A percentile compares a stretch with the other conserved stretches of the same genome.
These are phyloP conservation scores for Melieria crassipennis DNA, from an alignment of 2,888 invertebrate genomes.

Conservation along the genomic window DNA sequence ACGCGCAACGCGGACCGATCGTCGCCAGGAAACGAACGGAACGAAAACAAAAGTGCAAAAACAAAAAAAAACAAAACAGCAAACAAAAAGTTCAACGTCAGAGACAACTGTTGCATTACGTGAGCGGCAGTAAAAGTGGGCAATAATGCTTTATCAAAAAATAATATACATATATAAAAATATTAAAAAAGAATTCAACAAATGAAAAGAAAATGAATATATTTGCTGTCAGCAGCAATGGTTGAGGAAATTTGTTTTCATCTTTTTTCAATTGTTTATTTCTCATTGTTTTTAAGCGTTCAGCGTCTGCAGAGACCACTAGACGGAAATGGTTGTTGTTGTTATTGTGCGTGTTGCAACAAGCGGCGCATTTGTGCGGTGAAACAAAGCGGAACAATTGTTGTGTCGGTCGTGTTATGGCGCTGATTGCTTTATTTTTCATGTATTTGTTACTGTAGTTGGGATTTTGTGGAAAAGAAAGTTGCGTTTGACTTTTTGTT, in stretches of 20 bases:
- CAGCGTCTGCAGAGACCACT: no score
- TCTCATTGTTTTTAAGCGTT: no score
- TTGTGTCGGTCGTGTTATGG: not conserved
- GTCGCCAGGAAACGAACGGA: slow-evolving; percentile 8
- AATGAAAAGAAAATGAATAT: no score
- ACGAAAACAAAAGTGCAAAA: slow-evolving; percentile 31
- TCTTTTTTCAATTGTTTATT: no score
- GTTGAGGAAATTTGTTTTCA: no score
- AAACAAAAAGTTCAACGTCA: not conserved
- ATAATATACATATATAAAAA: no score
- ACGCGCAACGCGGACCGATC: slow-evolving; percentile 14
- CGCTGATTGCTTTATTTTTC: not conserved
- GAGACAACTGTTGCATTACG: slow-evolving; percentile 22
- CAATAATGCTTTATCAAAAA: no score
- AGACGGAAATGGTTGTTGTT: no score
- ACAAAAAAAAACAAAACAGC: not conserved
- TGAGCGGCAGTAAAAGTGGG: not conserved
- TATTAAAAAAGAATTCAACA: no score
- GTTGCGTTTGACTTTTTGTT: not conserved
- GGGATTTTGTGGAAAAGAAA: not conserved
- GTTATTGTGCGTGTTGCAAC: no score
- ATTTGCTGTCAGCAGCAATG: no score
- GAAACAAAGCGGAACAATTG: slow-evolving; percentile 18
- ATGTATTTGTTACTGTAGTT: not conserved
- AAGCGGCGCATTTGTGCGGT: no score